Percentiles rank a stretch among this genome's conserved stretches.
Evolutionary conservation across 2,113 vertebrate genomes (phyloP).

Genomic region (Nyctibius bracteatus): DNA sequence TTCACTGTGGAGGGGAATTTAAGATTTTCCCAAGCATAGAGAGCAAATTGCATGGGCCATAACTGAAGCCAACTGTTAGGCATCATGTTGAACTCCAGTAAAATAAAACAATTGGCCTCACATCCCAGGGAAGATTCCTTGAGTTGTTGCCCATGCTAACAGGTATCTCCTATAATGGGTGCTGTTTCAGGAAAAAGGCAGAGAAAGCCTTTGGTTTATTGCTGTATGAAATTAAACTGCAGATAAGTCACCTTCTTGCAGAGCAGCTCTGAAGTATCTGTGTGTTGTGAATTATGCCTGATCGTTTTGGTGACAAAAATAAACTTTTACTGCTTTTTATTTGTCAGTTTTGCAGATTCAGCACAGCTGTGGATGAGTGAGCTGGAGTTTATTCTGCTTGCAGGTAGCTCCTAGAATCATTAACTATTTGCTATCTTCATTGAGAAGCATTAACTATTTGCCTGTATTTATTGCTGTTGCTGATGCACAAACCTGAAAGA

Average conservation of each 20-base stretch:
- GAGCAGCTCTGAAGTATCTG: background rate
- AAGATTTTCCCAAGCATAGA: background rate
- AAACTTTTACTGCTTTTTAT: background rate
- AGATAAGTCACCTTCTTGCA: background rate
- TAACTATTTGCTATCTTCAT: background rate
- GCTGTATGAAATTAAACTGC: background rate
- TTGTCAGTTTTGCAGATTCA: background rate
- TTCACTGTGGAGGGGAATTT: background rate
- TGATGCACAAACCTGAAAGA: background rate
- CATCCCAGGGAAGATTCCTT: background rate
- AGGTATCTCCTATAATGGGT: background rate
- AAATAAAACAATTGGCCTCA: background rate
- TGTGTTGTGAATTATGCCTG: background rate
- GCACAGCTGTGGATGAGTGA: background rate
- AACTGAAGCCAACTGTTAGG: background rate
- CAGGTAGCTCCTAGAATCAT: background rate
- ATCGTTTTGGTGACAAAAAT: background rate
- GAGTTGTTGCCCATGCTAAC: background rate
- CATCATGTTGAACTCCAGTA: background rate
- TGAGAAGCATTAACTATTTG: background rate
- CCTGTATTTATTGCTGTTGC: background rate
- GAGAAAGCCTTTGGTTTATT: background rate
- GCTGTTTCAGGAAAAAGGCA: background rate
- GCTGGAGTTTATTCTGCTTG: background rate
- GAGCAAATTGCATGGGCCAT: background rate